Conservation (phyloP, 2,797 vertebrate genomes). For the Spinibarbus caldwelli region DNA sequence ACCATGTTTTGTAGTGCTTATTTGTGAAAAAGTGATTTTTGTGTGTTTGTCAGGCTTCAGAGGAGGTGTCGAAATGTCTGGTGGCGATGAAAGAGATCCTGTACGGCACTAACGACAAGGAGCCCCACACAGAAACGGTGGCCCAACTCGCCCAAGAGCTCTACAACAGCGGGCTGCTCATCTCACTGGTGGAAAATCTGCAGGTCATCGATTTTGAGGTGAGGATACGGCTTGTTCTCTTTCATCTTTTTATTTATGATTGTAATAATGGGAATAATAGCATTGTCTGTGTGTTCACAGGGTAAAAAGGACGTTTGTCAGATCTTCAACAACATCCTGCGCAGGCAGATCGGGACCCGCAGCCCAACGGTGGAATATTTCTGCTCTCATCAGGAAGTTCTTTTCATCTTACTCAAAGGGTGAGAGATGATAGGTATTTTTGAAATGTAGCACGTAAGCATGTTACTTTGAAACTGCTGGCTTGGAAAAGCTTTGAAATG, state of each 20-base stretch:
- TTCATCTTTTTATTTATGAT: background rate
- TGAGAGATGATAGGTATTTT: slow-evolving; percentile 67
- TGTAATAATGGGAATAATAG: background rate
- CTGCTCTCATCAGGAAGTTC: slow-evolving; percentile 92
- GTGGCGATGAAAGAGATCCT: slow-evolving; percentile 98
- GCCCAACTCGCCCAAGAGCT: slow-evolving; percentile 95
- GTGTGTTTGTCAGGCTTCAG: slow-evolving; percentile 83
- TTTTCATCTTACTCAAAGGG: slow-evolving; percentile 95
- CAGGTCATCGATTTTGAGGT: slow-evolving; percentile 98
- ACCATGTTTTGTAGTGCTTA: background rate
- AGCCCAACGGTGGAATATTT: slow-evolving; percentile 96
- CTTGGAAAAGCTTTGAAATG: background rate
- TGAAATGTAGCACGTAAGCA: background rate
- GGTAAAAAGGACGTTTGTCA: slow-evolving; percentile 98
- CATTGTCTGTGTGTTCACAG: slow-evolving; percentile 68
- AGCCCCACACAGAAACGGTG: slow-evolving; percentile 92
- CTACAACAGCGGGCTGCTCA: slow-evolving; percentile 91
- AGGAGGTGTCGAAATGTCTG: slow-evolving; percentile 96
- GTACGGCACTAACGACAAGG: slow-evolving; percentile 92
- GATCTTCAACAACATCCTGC: slow-evolving; percentile 98
- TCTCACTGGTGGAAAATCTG: slow-evolving; percentile 89
- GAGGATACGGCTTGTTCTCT: background rate
- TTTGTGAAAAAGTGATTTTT: background rate
- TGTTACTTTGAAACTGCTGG: background rate
- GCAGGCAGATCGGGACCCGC: slow-evolving; percentile 95